Evolutionary conservation across 2,888 invertebrate species (phyloP).

Genomic region (Scrobipalpa costella): DNA sequence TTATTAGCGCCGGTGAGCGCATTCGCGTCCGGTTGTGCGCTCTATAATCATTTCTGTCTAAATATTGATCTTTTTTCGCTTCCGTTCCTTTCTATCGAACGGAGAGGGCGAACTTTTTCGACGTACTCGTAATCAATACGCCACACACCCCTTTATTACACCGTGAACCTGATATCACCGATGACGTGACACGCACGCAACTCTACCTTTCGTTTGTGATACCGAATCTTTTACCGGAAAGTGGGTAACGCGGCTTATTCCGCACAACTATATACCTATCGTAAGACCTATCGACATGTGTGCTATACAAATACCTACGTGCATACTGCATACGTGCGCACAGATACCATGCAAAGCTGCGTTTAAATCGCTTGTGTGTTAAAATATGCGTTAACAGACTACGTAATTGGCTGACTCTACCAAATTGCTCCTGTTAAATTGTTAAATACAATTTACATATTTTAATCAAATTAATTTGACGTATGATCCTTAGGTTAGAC

Average conservation of each 20-base stretch:
- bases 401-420: neutral
- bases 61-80: conserved; percentile 77
- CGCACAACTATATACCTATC: neutral
- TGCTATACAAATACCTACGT: neutral
- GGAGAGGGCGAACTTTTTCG: conserved; percentile 64
- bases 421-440: neutral
- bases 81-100: conserved; percentile 62
- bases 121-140: conserved; percentile 63
- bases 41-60: conserved; percentile 74
- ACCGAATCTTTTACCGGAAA: conserved; percentile 19
- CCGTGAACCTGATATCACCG: conserved; percentile 34
- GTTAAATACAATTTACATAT: neutral
- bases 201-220: conserved; percentile 20
- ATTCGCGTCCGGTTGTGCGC: conserved; percentile 68
- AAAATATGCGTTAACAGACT: neutral
- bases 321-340: neutral
- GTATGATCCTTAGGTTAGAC: too few species aligned
- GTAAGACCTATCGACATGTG: neutral
- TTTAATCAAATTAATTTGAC: neutral
- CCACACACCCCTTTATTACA: conserved; percentile 54
- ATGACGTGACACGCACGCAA: conserved; percentile 26
- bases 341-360: too few species aligned
- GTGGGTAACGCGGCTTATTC: neutral
- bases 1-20: conserved; percentile 66
- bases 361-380: neutral